These are phyloP conservation scores for Cyclura pinguis DNA, from an alignment of 2,797 vertebrate genomes.

Conservation along the genomic window DNA sequence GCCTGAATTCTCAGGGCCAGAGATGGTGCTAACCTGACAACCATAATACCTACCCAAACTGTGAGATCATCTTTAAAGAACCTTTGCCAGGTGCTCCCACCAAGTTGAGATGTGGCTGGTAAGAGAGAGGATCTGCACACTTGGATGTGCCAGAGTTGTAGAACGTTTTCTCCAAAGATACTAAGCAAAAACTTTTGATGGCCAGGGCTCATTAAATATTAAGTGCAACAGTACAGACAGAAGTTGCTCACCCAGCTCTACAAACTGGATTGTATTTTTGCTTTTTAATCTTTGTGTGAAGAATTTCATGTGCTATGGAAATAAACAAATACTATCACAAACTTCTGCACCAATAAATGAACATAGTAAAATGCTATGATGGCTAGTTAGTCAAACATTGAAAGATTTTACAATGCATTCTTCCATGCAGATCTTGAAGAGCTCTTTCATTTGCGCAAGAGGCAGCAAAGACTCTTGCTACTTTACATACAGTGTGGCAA, in stretches of 20 bases:
- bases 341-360: neutral
- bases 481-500: neutral
- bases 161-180: neutral
- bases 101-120: neutral
- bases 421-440: neutral
- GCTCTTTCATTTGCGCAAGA: neutral
- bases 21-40: too few relatives aligned
- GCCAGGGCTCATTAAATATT: neutral
- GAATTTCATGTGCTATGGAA: neutral
- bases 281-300: neutral
- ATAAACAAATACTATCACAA: neutral
- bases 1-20: too few relatives aligned
- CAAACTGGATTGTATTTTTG: too few relatives aligned
- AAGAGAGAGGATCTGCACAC: neutral
- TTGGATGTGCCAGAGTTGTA: neutral
- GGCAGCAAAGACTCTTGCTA: neutral
- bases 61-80: neutral
- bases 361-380: neutral
- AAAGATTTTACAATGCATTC: neutral
- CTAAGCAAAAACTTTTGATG: neutral
- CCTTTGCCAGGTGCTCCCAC: neutral
- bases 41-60: neutral
- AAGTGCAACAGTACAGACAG: too few relatives aligned
- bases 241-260: too few relatives aligned
- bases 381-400: neutral